Base-by-base conservation (phyloP, 1,140 invertebrate species). In the Drosophila subpulchrella region DNA sequence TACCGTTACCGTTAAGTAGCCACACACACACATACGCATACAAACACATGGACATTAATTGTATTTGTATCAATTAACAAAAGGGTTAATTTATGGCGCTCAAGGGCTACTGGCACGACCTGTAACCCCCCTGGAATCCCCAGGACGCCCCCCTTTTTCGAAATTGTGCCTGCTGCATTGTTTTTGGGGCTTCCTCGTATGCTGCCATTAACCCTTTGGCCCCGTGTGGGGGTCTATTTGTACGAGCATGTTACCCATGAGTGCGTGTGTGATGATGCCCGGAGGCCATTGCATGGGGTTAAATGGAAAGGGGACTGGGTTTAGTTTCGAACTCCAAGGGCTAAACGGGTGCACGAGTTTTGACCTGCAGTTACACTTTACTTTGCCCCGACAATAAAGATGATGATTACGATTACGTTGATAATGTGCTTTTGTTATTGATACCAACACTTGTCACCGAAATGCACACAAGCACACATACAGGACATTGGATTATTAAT, bases 31-130 rank as follows among this genome's bases (percentile, higher is more conserved):
- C 54, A 68, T 30, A 46, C 36, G 42, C 41, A 61, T 63, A 48
- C 61, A 80, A 30, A 44, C 55, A 61, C 54, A 55, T 68, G 61
- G 56, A 67, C 75, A 85, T 86, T 86, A 90, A 90, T 90, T 91
- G 77, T 90, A 91, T 91, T 91, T 91, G 90, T 91, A 91, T 91
- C 90, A 91, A 91, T 91, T 91, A 91, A 91, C 90, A 91, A 90
- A 91, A 91, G 86, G 90, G 90, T 91, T 91, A 91, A 91, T 91
- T 91, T 91, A 90, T 91, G 81, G 63, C 75, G 80, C 83, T 89
- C 85, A 75, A 81, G 85, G 85, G 83, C 84, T 72, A 72, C 62
- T 48, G 72, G 47, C 53, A 62, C 57, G 47, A 57, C 55, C 75
- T 56, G 34, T 10, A 20, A n/a, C 36, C 55, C 30, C 55, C 41